phyloP scores from a whole-genome alignment of 1,140 invertebrate genomes.

The Fopius arisanus region DNA sequence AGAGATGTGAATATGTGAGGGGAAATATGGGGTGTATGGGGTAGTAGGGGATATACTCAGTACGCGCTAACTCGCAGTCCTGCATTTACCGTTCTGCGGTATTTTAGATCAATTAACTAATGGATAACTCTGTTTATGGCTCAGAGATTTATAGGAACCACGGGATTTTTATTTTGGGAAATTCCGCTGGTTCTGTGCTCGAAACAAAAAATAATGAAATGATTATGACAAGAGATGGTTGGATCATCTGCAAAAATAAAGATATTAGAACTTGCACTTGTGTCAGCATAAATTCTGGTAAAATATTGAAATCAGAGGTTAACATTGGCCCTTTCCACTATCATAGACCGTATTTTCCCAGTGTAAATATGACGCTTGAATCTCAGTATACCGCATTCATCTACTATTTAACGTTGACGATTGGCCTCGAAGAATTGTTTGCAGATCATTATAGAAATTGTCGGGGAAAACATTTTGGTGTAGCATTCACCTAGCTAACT shows the following conservation, averaged over 20 bases:
- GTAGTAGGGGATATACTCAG: not conserved
- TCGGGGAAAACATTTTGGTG: not conserved
- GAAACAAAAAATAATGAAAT: not conserved
- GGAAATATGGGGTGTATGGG: not conserved
- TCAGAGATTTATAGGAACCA: constrained; percentile 29
- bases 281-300: not conserved
- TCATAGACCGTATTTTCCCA: not conserved
- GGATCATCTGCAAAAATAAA: not conserved
- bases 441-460: not conserved
- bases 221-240: not conserved
- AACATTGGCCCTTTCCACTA: not conserved
- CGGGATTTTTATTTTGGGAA: not conserved
- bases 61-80: constrained; percentile 32
- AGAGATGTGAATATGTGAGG: not conserved
- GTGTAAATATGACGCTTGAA: not conserved
- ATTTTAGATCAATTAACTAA: constrained; percentile 62
- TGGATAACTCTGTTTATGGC: constrained; percentile 56
- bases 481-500: not conserved
- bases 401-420: not conserved
- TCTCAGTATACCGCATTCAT: not conserved
- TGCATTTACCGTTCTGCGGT: constrained; percentile 35
- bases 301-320: not conserved
- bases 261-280: too few species aligned
- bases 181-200: not conserved
- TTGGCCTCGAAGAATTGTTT: not conserved